Conservation (phyloP, 2,888 invertebrate species). For the Azorinus chamasolen region DNA sequence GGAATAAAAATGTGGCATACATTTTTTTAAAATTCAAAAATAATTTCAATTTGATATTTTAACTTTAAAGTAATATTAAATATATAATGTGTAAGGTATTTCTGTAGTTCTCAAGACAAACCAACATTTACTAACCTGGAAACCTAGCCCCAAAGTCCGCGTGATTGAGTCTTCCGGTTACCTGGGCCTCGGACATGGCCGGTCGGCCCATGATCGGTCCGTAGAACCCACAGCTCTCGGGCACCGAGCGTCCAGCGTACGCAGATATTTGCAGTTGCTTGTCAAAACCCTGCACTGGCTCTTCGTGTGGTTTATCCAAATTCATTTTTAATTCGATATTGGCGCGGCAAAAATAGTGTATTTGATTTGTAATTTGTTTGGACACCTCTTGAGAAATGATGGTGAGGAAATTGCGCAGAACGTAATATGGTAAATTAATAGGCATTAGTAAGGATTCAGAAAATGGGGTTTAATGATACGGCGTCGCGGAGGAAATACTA, state of each 20-base stretch:
- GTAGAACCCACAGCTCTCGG: slow-evolving; percentile 44
- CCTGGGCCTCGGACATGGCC: neutral
- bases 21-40: too few relatives aligned
- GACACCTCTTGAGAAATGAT: slow-evolving; percentile 54
- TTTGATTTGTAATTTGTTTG: slow-evolving; percentile 59
- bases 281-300: slow-evolving; percentile 22
- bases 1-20: too few relatives aligned
- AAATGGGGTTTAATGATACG: slow-evolving; percentile 55
- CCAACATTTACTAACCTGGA: slow-evolving; percentile 1
- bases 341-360: too few relatives aligned
- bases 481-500: neutral
- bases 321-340: slow-evolving; percentile 45
- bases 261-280: slow-evolving; percentile 12
- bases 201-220: slow-evolving; percentile 13
- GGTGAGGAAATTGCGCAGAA: slow-evolving; percentile 55
- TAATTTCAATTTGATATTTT: too few relatives aligned
- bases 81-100: too few relatives aligned
- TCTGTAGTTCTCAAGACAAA: too few relatives aligned
- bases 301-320: slow-evolving; percentile 45
- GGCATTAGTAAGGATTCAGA: slow-evolving; percentile 48
- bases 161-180: neutral
- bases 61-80: too few relatives aligned
- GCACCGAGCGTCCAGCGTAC: slow-evolving; percentile 15
- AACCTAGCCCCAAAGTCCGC: neutral
- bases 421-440: slow-evolving; percentile 59